A percentile compares a stretch with the other conserved stretches of the same genome.
These are phyloP conservation scores for Belonocnema kinseyi DNA, from an alignment of 1,140 invertebrate species.

Conservation along the genomic window DNA sequence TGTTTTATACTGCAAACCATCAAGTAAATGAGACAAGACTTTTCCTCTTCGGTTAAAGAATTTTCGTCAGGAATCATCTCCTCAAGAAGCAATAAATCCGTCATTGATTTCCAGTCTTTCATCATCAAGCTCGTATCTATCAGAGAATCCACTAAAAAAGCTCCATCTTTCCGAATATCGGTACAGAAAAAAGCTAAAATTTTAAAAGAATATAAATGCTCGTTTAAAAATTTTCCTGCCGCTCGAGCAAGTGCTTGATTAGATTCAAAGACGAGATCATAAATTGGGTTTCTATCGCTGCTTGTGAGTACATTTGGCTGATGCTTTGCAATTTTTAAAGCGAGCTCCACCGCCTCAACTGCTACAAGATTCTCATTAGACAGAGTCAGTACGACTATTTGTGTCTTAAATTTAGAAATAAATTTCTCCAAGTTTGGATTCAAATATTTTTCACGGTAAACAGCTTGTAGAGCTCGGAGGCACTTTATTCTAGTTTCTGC, in stretches of 20 bases:
- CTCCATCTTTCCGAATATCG: constrained; percentile 95
- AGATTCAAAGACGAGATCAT: constrained; percentile 98
- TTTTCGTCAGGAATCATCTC: constrained; percentile 95
- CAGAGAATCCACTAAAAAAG: constrained; percentile 98
- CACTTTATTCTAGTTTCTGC: constrained; percentile 87
- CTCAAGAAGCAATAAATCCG: constrained; percentile 92
- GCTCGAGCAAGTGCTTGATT: constrained; percentile 96
- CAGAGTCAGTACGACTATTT: constrained; percentile 98
- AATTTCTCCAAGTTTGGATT: constrained; percentile 98
- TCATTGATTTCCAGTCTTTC: constrained; percentile 99
- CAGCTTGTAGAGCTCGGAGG: constrained; percentile 91
- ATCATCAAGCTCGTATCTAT: constrained; percentile 99
- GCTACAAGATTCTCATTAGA: constrained; percentile 99
- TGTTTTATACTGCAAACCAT: constrained; percentile 99
- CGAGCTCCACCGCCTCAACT: constrained; percentile 95
- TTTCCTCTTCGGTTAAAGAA: constrained; percentile 90
- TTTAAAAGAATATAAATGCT: constrained; percentile 91
- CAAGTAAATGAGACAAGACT: constrained; percentile 97
- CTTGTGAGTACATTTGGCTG: constrained; percentile 95
- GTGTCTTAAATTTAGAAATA: constrained; percentile 99
- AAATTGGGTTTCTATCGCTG: constrained; percentile 99
- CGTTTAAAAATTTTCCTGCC: constrained; percentile 98
- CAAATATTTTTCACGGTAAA: constrained; percentile 96
- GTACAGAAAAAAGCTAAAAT: constrained; percentile 99
- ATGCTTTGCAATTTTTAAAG: constrained; percentile 96